A percentile compares a stretch with the other conserved stretches of the same genome.
phyloP scores from a whole-genome alignment of 2,113 vertebrate genomes.

The Lagenorhynchus albirostris region DNA sequence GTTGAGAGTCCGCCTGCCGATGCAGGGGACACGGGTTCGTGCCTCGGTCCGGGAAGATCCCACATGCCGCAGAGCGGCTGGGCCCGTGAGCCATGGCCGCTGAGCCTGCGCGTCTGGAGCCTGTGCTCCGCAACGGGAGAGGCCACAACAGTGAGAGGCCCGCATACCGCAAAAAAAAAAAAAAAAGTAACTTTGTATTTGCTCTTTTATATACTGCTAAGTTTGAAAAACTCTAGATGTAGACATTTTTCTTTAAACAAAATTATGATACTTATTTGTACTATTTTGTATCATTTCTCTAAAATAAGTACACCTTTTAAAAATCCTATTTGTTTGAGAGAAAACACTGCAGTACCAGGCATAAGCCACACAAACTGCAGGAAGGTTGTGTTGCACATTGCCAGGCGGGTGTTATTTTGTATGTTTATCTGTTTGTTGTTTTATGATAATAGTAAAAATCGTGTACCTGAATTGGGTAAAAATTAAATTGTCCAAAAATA shows the following conservation, averaged over 20 bases:
- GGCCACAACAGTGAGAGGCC: too few species aligned
- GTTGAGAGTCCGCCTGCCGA: too few species aligned
- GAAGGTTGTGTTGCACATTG: neutral
- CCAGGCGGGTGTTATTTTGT: neutral
- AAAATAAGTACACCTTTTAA: neutral
- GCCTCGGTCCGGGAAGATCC: too few species aligned
- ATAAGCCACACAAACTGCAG: neutral
- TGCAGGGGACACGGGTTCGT: too few species aligned
- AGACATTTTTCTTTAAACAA: neutral
- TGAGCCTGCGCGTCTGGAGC: too few species aligned
- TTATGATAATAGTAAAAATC: neutral
- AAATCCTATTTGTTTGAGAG: neutral
- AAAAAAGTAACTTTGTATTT: neutral
- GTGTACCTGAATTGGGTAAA: neutral
- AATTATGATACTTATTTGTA: neutral
- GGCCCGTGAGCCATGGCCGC: too few species aligned
- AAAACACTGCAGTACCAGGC: neutral
- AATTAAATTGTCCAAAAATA: neutral
- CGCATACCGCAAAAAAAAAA: too few species aligned
- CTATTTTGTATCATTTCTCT: neutral
- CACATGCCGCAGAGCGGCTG: too few species aligned
- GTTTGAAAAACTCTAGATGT: neutral
- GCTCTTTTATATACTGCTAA: neutral
- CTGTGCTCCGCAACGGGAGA: too few species aligned
- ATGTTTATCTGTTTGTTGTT: neutral